Base-by-base conservation (phyloP, 1,140 invertebrate species). In the Archivesica marissinica region DNA sequence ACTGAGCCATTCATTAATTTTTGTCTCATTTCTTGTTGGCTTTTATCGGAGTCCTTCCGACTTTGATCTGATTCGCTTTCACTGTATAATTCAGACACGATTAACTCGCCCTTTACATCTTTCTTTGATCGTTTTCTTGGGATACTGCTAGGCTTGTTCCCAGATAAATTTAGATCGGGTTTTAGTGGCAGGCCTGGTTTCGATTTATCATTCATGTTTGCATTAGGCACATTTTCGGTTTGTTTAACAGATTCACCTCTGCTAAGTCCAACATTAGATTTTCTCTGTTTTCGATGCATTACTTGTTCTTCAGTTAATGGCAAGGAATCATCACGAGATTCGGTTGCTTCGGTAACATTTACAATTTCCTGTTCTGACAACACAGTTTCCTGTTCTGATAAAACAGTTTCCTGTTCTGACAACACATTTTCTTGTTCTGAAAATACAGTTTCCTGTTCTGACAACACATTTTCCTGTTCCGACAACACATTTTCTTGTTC, bases 171-270 rank as follows among this genome's bases (percentile, higher is more conserved):
- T n/a, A 85, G 33, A 17, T 87, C 80, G 17, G 88, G 88, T 76
- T 89, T 89, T 76, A 50, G 83, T 70, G 88, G 86, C 39, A 89
- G 41, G 6, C 83, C 75, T 47, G 88, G 88, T 59, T 89, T 89
- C 28, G 35, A 52, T 61, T 64, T 75, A 66, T 75, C 64, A n/a
- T 20, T 74, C 47, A 64, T 41, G 30, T 66, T 66, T 44, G 25
- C 7, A 28, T 28, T 28, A 79, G 30, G 33, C 0, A 28, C 35
- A 66, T 44, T 61, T 79, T 79, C 68, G 3, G 11, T 47, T 4
- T 72, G 41, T 72, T 72, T 47, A 15, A 25, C 9, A 52, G 68
- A 72, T 2, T 50, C 41, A 41, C 28, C n/a, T 1, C 41, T 28
- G n/a, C 39, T 23, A 1, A 64, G n/a, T 3, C 13, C 41, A 23